phyloP scores from a whole-genome alignment of 2,888 invertebrate genomes.

The Argynnis bischoffii region DNA sequence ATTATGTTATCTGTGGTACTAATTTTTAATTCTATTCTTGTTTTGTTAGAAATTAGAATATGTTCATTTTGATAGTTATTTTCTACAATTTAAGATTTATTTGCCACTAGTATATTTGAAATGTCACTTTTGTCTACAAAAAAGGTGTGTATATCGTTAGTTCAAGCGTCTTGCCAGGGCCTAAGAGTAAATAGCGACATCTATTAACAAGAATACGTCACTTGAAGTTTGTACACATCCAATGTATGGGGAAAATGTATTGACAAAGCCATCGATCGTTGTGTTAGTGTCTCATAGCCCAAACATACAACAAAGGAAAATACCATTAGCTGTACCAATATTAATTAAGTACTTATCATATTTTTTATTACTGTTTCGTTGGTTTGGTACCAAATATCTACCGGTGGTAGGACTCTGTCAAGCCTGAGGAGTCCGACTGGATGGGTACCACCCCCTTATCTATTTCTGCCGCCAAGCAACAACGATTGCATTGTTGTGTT shows the following conservation, averaged over 20 bases:
- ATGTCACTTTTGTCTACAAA: slow-evolving; percentile 2
- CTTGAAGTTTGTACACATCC: slow-evolving; percentile 3
- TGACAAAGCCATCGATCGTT: slow-evolving; percentile 2
- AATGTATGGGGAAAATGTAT: slow-evolving; percentile 14
- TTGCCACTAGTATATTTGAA: slow-evolving; percentile 1
- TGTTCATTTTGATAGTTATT: too few species aligned
- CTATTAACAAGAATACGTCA: slow-evolving; percentile 11
- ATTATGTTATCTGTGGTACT: too few species aligned
- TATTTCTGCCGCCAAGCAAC: too few species aligned
- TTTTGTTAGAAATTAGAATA: too few species aligned
- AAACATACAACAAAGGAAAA: slow-evolving; percentile 8
- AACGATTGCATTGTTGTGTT: too few species aligned
- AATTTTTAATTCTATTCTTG: too few species aligned
- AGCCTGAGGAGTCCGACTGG: too few species aligned
- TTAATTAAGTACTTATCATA: too few species aligned
- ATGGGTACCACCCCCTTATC: too few species aligned
- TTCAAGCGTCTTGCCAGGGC: background rate
- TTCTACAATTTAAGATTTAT: background rate
- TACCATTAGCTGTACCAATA: background rate
- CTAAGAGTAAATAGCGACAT: background rate
- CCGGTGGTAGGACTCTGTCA: too few species aligned
- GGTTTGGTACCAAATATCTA: too few species aligned
- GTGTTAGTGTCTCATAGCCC: background rate
- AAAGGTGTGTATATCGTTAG: slow-evolving; percentile 24
- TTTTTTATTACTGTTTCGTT: too few species aligned